Conservation (phyloP, 2,113 vertebrate genomes). For the Verasper variegatus region DNA sequence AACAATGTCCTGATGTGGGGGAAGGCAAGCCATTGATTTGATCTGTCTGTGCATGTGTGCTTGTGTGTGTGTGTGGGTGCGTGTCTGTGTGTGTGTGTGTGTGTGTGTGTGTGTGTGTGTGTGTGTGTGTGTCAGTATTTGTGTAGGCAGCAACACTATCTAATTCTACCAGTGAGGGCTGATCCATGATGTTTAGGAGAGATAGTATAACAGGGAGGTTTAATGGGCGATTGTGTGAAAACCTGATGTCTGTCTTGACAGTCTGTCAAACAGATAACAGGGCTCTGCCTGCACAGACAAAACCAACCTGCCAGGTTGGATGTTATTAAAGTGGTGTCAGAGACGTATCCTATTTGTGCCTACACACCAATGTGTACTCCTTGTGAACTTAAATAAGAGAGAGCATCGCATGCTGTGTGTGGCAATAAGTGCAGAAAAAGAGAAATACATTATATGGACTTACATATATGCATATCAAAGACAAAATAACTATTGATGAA, state of each 20-base stretch:
- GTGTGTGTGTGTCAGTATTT: constrained; percentile 34
- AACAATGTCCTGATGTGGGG: constrained; percentile 69
- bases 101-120: constrained; percentile 23
- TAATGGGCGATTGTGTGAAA: constrained; percentile 64
- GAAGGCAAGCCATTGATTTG: constrained; percentile 71
- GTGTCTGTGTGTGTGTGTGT: constrained; percentile 17
- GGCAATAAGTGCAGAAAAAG: constrained; percentile 31
- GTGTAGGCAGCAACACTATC: constrained; percentile 61
- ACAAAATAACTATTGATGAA: background rate
- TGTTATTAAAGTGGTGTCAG: constrained; percentile 50
- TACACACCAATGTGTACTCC: constrained; percentile 16
- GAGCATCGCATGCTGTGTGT: constrained; percentile 19
- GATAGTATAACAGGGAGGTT: constrained; percentile 46
- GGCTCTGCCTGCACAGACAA: constrained; percentile 43
- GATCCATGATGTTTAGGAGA: constrained; percentile 62
- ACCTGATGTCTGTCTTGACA: constrained; percentile 59
- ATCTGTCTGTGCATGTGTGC: constrained; percentile 54
- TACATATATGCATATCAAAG: constrained; percentile 7
- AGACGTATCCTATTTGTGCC: constrained; percentile 35
- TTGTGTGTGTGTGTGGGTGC: constrained; percentile 26
- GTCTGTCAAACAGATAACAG: constrained; percentile 59
- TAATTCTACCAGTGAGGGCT: constrained; percentile 59
- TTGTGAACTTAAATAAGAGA: constrained; percentile 28
- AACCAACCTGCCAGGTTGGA: constrained; percentile 52
- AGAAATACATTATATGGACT: constrained; percentile 10